Percentiles rank a stretch among this genome's conserved stretches.
Evolutionary conservation across 2,113 vertebrate species (phyloP).

Genomic region (Emydocephalus ijimae): DNA sequence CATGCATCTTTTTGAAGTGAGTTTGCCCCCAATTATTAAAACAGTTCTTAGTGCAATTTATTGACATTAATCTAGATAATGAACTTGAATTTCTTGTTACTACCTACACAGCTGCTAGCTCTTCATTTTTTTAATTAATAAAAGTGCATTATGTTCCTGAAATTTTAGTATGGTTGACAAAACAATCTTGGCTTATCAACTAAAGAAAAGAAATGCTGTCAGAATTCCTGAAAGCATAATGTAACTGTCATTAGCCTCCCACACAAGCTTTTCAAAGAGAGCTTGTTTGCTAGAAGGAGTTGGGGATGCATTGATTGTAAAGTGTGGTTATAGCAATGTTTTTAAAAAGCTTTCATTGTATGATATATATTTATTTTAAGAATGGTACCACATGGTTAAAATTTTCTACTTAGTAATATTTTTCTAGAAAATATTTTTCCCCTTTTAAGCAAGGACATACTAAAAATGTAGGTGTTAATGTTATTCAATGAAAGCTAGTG

Average conservation of each 20-base stretch:
- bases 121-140: not conserved
- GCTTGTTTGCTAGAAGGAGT: slow-evolving; percentile 41
- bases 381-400: slow-evolving; percentile 34
- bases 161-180: slow-evolving; percentile 24
- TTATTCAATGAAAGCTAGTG: slow-evolving; percentile 53
- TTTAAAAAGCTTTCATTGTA: slow-evolving; percentile 23
- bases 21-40: not conserved
- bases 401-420: slow-evolving; percentile 32
- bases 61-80: not conserved
- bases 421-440: slow-evolving; percentile 5
- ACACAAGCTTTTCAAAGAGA: slow-evolving; percentile 46
- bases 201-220: slow-evolving; percentile 42
- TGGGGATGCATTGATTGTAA: not conserved
- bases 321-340: slow-evolving; percentile 33
- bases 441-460: slow-evolving; percentile 41
- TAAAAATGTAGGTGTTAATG: slow-evolving; percentile 53
- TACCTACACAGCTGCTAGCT: not conserved
- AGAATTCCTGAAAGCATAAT: slow-evolving; percentile 46
- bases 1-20: not conserved
- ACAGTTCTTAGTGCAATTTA: not conserved
- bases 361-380: slow-evolving; percentile 30
- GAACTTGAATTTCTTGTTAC: not conserved
- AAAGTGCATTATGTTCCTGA: not conserved
- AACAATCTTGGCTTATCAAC: slow-evolving; percentile 25
- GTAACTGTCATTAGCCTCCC: slow-evolving; percentile 53